Conservation (phyloP, 2,113 vertebrate genomes). For the Macroglossus sobrinus region DNA sequence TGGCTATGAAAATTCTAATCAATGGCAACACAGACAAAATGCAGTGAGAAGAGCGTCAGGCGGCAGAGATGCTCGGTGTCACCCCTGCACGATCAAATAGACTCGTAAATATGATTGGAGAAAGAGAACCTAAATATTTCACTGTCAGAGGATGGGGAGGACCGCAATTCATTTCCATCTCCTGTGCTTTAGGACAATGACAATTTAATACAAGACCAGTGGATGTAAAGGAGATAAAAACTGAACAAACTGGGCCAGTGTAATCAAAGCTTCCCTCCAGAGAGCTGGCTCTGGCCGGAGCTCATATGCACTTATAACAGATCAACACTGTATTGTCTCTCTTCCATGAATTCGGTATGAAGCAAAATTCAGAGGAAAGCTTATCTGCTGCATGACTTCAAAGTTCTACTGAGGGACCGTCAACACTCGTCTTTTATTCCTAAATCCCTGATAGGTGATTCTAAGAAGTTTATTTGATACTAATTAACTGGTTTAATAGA, state of each 20-base stretch:
- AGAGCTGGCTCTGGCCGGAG: conserved; percentile 75
- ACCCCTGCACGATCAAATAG: conserved; percentile 83
- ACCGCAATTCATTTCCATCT: conserved; percentile 92
- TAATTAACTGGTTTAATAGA: conserved; percentile 58
- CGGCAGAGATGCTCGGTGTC: conserved; percentile 80
- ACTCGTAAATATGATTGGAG: conserved; percentile 92
- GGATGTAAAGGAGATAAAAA: conserved; percentile 88
- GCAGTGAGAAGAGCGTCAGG: conserved; percentile 75
- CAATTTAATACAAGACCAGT: conserved; percentile 90
- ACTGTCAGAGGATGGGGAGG: conserved; percentile 91
- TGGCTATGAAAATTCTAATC: not conserved
- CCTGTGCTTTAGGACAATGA: conserved; percentile 89
- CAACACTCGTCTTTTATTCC: not conserved
- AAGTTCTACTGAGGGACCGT: conserved; percentile 37
- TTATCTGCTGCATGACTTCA: not conserved
- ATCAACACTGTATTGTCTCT: conserved; percentile 82
- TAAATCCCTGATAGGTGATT: not conserved
- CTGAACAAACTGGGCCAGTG: conserved; percentile 81
- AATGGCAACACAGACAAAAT: conserved; percentile 57
- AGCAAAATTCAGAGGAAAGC: conserved; percentile 61
- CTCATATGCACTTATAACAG: conserved; percentile 75
- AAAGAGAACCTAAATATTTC: conserved; percentile 96
- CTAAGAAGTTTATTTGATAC: conserved; percentile 58
- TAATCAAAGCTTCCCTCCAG: conserved; percentile 85
- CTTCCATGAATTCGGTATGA: conserved; percentile 70